phyloP scores from a whole-genome alignment of 2,888 invertebrate species.

The Phorcus lineatus region DNA sequence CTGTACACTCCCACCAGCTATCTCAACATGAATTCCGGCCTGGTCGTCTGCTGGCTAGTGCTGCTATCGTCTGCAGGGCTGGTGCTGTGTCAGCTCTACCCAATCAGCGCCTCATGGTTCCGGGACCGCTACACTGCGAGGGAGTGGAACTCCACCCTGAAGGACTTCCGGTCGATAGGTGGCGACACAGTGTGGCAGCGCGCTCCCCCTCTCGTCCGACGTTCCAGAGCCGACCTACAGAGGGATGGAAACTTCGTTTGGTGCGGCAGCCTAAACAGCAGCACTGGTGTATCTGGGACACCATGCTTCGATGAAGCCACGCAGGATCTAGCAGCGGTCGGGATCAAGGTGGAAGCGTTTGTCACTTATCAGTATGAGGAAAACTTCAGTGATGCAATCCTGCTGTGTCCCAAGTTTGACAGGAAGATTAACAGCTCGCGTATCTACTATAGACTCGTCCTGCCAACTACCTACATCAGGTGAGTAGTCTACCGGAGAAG shows the following conservation, averaged over 20 bases:
- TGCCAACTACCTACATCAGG: constrained; percentile 37
- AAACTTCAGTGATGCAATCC: constrained; percentile 48
- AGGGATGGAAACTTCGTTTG: constrained; percentile 54
- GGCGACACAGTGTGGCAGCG: constrained; percentile 62
- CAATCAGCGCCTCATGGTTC: constrained; percentile 65
- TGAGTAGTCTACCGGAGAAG: not conserved
- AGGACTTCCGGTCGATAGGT: constrained; percentile 51
- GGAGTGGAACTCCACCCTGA: constrained; percentile 57
- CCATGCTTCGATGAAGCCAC: constrained; percentile 54
- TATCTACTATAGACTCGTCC: constrained; percentile 57
- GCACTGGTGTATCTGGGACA: constrained; percentile 30
- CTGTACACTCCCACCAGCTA: no score
- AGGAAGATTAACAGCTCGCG: constrained; percentile 51
- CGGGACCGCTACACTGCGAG: constrained; percentile 48
- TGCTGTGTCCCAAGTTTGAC: constrained; percentile 58
- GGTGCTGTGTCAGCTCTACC: constrained; percentile 54
- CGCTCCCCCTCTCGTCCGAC: constrained; percentile 49
- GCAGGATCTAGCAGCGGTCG: constrained; percentile 35
- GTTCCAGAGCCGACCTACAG: constrained; percentile 45
- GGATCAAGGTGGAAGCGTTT: constrained; percentile 38
- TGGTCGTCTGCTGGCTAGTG: not conserved
- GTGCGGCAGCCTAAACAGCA: constrained; percentile 45
- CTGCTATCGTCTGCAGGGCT: not conserved
- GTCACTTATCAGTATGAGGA: constrained; percentile 61
- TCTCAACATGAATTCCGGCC: no score